Percentiles rank a stretch among this genome's conserved stretches.
phyloP scores from a whole-genome alignment of 2,888 invertebrate genomes.

The Oegoconia quadripuncta region DNA sequence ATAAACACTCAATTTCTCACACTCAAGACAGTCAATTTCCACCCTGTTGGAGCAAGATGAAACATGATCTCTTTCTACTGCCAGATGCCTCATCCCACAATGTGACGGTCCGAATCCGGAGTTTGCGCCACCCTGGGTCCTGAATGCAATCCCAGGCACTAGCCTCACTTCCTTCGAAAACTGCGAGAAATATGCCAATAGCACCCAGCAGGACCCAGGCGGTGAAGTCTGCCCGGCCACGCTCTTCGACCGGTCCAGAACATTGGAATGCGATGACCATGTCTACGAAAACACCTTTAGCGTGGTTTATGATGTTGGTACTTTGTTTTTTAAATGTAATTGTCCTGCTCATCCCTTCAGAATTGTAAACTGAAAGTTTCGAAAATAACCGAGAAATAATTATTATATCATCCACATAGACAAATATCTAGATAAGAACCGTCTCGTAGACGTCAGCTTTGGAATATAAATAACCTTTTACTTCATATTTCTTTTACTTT shows the following conservation, averaged over 20 bases:
- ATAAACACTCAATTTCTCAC: no score
- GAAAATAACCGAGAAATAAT: no score
- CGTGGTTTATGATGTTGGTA: slow-evolving; percentile 50
- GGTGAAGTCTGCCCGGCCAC: slow-evolving; percentile 38
- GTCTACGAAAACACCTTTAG: slow-evolving; percentile 50
- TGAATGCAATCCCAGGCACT: slow-evolving; percentile 47
- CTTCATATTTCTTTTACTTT: no score
- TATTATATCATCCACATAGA: no score
- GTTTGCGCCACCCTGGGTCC: slow-evolving; percentile 53
- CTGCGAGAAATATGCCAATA: slow-evolving; percentile 54
- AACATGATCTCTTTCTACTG: background rate
- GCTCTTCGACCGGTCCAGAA: slow-evolving; percentile 38
- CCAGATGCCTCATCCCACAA: slow-evolving; percentile 35
- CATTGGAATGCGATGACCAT: slow-evolving; percentile 38
- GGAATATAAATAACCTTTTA: no score
- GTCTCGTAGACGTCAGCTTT: no score
- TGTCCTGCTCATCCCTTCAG: no score
- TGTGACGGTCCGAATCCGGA: slow-evolving; percentile 29
- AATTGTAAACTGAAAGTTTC: no score
- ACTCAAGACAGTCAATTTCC: no score
- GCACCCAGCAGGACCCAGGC: background rate
- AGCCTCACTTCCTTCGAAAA: slow-evolving; percentile 46
- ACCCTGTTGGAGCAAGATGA: background rate
- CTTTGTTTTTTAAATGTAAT: no score
- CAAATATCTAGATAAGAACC: no score